Percentiles rank a stretch among this genome's conserved stretches.
Conservation (phyloP, 2,113 vertebrate genomes). For the Callaeas wilsoni region DNA sequence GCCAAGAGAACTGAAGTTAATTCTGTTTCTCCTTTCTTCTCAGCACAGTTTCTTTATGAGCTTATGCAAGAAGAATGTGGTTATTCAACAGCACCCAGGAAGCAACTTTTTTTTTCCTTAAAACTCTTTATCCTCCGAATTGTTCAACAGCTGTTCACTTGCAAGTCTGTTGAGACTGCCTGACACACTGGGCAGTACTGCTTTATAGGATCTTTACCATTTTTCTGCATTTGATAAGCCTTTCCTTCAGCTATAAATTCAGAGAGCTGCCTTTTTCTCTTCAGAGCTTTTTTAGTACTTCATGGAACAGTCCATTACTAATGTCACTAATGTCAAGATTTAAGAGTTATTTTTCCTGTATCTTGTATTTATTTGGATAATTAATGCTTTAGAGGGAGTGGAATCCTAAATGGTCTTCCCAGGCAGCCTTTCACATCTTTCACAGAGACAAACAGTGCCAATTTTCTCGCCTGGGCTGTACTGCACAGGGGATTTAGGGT, state of each 20-base stretch:
- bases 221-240: not conserved
- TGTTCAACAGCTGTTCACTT: not conserved
- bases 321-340: not conserved
- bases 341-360: not conserved
- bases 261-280: not conserved
- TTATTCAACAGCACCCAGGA: not conserved
- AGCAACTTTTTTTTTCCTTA: not conserved
- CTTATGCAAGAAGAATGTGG: not conserved
- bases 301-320: not conserved
- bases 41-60: not conserved
- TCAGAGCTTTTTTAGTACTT: not conserved
- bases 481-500: not conserved
- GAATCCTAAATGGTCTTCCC: not conserved
- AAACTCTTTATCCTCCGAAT: not conserved
- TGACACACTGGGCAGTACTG: not conserved
- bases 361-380: not conserved
- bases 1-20: not conserved
- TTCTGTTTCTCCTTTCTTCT: conserved; percentile 16
- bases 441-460: not conserved
- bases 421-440: not conserved
- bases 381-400: not conserved
- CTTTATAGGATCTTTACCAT: not conserved
- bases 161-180: not conserved
- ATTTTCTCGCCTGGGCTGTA: not conserved
- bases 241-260: not conserved